Base-by-base conservation (phyloP, 2,888 invertebrate species). In the Stratiomys singularior region DNA sequence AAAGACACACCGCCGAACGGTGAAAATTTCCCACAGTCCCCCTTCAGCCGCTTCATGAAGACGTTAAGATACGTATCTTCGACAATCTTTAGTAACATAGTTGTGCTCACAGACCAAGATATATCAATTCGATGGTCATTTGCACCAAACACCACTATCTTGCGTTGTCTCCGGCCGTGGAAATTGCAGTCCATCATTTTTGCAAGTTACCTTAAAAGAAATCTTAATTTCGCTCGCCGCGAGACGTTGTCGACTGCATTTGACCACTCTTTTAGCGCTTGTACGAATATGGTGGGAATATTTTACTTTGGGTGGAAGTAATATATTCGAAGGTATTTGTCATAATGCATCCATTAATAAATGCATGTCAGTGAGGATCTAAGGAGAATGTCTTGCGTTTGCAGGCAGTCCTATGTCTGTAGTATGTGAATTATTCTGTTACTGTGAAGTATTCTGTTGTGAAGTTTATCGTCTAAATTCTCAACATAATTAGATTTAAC, bases 101-200 rank as follows among this genome's bases (percentile, higher is more conserved):
- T 23, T 67, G 64, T 64, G 66, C 25, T 27, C 18, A 18, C 21
- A 28, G 47, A 13, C 21, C 9, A 47, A 69, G 69, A 69, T 69
- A 21, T 69, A 69, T 69, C 69, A 69, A 69, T 69, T 69, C 25
- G 69, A 69, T 69, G 69, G 69, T 69, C 69, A 69, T 69, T 69
- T 69, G 30, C 69, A 69, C 69, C 69, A 69, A 69, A 69, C 46
- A 47, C 46, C 23, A 47, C 23, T 25, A 69, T 46, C 69, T 46
- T 21, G 21, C n/a, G 47, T 25, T 69, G 69, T 69, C 69, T 25
- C 30, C 69, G 47, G 15, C 7, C 69, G 47, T 13, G 21, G 25
- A 28, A 47, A 69, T 21, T 46, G 69, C 69, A 69, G 30, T 69
- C 25, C 15, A 69, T 69, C 69, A 69, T 69, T 47, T 69, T 69